Conservation (phyloP, 2,797 vertebrate species). For the Lutjanus argentimaculatus region DNA sequence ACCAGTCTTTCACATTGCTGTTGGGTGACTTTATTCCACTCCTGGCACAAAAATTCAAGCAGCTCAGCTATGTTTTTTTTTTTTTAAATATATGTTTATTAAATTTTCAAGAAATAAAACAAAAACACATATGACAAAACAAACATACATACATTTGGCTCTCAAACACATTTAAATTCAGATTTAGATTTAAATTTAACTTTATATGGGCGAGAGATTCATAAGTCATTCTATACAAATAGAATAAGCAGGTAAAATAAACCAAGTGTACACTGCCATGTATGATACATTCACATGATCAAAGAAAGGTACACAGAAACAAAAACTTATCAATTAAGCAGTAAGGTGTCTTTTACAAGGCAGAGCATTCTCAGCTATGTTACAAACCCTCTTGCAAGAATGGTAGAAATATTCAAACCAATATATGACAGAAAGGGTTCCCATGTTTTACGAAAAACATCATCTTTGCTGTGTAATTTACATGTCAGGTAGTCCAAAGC, state of each 20-base stretch:
- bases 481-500: not conserved
- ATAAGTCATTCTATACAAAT: not conserved
- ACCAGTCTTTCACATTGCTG: no score
- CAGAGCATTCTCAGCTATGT: not conserved
- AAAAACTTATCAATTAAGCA: no score
- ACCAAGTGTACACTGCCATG: not conserved
- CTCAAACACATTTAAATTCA: not conserved
- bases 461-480: not conserved
- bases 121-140: not conserved
- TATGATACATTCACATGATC: not conserved
- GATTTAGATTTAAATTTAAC: no score
- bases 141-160: not conserved
- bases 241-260: not conserved
- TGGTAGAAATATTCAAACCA: not conserved
- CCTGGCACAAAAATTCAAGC: no score
- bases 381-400: not conserved
- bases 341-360: not conserved
- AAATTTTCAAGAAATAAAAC: not conserved
- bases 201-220: not conserved
- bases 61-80: no score
- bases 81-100: not conserved
- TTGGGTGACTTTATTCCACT: no score
- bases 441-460: not conserved
- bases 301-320: no score
- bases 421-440: not conserved